phyloP scores from a whole-genome alignment of 2,797 vertebrate genomes.

The Bovichtus diacanthus region DNA sequence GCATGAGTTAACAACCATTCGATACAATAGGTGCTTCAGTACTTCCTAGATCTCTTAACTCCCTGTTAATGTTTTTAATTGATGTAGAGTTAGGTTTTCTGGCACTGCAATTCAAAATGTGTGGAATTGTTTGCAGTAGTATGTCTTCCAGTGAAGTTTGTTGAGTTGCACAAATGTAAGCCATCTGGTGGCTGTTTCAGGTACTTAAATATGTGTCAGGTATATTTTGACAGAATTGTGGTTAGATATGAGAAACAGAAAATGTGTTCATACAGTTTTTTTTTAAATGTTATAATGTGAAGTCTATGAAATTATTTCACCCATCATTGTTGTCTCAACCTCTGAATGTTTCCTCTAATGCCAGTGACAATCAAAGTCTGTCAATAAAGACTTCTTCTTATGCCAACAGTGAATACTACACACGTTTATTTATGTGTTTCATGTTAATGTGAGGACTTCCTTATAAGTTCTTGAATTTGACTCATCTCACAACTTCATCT shows the following conservation, averaged over 20 bases:
- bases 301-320: conserved; percentile 32
- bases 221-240: conserved; percentile 47
- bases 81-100: conserved; percentile 24
- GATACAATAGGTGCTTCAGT: conserved; percentile 25
- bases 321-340: conserved; percentile 21
- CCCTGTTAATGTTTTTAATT: conserved; percentile 32
- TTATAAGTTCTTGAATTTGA: neutral
- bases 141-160: conserved; percentile 48
- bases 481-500: neutral
- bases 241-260: conserved; percentile 5
- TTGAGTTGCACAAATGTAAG: conserved; percentile 48
- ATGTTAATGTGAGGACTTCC: neutral
- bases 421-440: neutral
- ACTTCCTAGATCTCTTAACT: conserved; percentile 21
- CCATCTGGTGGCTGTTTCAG: conserved; percentile 69
- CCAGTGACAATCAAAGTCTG: conserved; percentile 76
- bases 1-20: conserved; percentile 59
- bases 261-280: conserved; percentile 9
- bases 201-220: conserved; percentile 53
- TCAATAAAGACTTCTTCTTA: conserved; percentile 70
- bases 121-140: conserved; percentile 28
- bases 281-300: conserved; percentile 47
- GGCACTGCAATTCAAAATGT: conserved; percentile 20
- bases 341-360: conserved; percentile 59
- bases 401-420: neutral